phyloP scores from a whole-genome alignment of 2,797 vertebrate species.

The Margarornis squamiger region DNA sequence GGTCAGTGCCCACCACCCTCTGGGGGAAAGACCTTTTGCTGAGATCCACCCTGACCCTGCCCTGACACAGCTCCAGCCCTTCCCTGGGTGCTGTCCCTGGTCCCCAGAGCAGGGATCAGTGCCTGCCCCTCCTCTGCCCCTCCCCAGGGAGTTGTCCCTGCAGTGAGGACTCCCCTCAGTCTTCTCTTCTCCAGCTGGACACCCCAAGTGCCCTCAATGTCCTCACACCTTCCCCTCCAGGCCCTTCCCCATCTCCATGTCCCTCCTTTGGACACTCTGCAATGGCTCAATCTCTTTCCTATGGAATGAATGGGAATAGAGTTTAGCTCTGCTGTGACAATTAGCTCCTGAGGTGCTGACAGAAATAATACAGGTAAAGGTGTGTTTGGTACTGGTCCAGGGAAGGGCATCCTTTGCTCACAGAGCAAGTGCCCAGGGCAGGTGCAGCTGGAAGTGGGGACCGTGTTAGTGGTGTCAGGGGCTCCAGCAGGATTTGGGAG shows the following conservation, averaged over 20 bases:
- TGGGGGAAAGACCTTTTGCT: too few species aligned
- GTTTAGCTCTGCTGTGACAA: not conserved
- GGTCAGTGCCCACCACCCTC: too few species aligned
- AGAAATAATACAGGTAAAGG: not conserved
- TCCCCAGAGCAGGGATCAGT: not conserved
- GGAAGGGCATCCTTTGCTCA: not conserved
- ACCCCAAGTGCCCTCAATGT: not conserved
- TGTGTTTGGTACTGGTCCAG: fast-evolving
- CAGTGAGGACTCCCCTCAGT: not conserved
- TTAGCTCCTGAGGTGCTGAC: not conserved
- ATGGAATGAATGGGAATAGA: not conserved
- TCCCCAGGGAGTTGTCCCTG: not conserved
- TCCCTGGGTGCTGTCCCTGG: too few species aligned
- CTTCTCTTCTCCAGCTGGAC: not conserved
- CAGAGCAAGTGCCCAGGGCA: fast-evolving
- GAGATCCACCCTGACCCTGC: too few species aligned
- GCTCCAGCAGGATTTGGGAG: not conserved
- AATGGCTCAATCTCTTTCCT: not conserved
- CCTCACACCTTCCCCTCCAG: not conserved
- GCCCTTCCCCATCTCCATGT: not conserved
- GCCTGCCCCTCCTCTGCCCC: not conserved
- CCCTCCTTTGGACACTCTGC: not conserved
- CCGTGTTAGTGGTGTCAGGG: fast-evolving
- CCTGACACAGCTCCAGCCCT: too few species aligned
- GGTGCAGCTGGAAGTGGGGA: not conserved